A percentile compares a stretch with the other conserved stretches of the same genome.
Evolutionary conservation across 2,113 vertebrate species (phyloP).

Genomic region (Pachyramphus minor): DNA sequence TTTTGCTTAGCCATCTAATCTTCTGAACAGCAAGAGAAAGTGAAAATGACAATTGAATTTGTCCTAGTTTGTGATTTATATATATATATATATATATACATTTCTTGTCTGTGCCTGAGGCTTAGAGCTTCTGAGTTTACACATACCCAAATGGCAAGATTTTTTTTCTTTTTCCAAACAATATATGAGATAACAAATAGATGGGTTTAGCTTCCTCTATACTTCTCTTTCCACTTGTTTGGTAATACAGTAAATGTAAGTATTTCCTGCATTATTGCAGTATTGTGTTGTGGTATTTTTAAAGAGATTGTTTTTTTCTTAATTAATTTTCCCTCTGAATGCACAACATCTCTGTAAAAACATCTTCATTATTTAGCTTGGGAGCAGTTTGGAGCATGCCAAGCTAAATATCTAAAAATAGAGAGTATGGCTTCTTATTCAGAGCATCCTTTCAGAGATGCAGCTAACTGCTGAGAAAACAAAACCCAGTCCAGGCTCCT

Average conservation of each 20-base stretch:
- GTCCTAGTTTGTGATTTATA: background rate
- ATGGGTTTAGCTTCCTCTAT: background rate
- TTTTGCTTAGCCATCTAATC: conserved; percentile 38
- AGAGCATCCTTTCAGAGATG: background rate
- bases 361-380: background rate
- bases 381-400: background rate
- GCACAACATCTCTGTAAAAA: background rate
- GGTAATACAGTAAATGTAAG: background rate
- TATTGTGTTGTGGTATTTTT: background rate
- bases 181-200: background rate
- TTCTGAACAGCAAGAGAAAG: background rate
- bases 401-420: background rate
- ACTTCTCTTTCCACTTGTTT: background rate
- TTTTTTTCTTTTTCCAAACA: background rate
- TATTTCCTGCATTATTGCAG: background rate
- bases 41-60: conserved; percentile 12
- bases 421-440: background rate
- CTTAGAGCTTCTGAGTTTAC: background rate
- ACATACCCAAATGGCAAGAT: background rate
- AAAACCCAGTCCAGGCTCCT: background rate
- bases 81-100: no score
- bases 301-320: background rate
- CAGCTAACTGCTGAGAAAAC: background rate
- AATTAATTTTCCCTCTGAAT: background rate
- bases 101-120: background rate